Evolutionary conservation across 2,888 invertebrate species (phyloP), one percentile per base, ranked within the genome.

Genomic region (Muscina levida): DNA sequence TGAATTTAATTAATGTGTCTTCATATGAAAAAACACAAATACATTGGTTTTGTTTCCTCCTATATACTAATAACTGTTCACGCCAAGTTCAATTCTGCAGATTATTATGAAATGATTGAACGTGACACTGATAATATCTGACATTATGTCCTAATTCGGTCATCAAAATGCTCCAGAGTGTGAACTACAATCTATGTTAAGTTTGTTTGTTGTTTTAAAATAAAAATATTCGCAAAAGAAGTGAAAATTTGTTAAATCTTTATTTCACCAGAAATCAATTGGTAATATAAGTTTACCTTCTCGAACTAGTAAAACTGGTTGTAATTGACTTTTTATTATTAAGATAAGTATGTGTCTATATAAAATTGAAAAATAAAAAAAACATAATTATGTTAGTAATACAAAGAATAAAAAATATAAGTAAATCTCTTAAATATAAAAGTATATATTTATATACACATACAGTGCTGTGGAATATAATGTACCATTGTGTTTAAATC

Each of bases 241-340:
- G 8, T 19, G 24, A 3, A 56, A 68, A 53, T 42, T 56, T 68
- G 53, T 68, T 68, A 51, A 1, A 26, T 15, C 26, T 59, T 59
- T 26, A n/a, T 37, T 71, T 71, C 26, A 26, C 48, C 17, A 17
- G 10, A 44, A 71, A 59, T 46, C 15, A 72, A 19, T 31, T 31
- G 31, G n/a, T 22, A 66, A 42, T 53, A 56, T 68, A 31, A 48
- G 39, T 65, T 74, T 72, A 71, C 62, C 31, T 31, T 56, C 57
- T 71, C 24, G 59, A 73, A 82, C 77, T 70, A 66, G 79, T 80
- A 51, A 80, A 82, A 80, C 77, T 80, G 79, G 73, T 79, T 77
- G 72, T 79, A 77, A 57, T 66, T 79, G 65, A 72, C 53, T 72
- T 75, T 72, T 65, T 72, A 68, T 66, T 37, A 67, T 48, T 68